Evolutionary conservation across 2,888 invertebrate species (phyloP).

Genomic region (Diadegma fenestrale): DNA sequence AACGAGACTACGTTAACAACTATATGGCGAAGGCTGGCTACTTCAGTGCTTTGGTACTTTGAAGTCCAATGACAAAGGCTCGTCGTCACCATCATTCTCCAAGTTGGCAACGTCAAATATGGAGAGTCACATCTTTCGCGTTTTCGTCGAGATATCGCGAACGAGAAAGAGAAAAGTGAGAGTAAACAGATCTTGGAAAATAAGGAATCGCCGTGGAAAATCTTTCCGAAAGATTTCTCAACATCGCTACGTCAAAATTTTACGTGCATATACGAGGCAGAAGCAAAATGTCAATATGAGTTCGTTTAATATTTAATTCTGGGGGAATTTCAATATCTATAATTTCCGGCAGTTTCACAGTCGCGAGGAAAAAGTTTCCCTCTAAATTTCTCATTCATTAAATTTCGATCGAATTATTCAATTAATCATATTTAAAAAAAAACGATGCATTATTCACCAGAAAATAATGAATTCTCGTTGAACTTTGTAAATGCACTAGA

Average conservation of each 20-base stretch:
- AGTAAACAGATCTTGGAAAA: slow-evolving; percentile 37
- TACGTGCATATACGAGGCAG: neutral
- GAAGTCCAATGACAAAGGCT: slow-evolving; percentile 67
- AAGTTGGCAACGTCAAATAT: slow-evolving; percentile 24
- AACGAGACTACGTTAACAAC: slow-evolving; percentile 38
- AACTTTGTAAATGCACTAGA: neutral
- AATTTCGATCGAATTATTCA: neutral
- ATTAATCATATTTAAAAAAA: neutral
- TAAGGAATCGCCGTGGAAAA: slow-evolving; percentile 25
- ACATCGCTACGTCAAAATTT: slow-evolving; percentile 1
- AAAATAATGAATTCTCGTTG: neutral
- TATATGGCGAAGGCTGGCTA: slow-evolving; percentile 58
- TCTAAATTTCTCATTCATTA: neutral
- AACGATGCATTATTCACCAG: neutral
- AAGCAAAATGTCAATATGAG: neutral
- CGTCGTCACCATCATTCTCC: slow-evolving; percentile 55
- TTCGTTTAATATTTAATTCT: slow-evolving; percentile 4
- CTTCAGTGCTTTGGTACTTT: slow-evolving; percentile 68
- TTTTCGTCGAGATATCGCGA: neutral
- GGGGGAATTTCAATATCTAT: neutral
- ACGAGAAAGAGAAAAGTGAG: neutral
- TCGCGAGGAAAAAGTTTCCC: neutral
- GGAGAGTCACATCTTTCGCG: neutral
- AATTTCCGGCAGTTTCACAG: neutral
- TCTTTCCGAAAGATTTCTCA: slow-evolving; percentile 45